Evolutionary conservation across 2,888 invertebrate species (phyloP).

Genomic region (Ectropis crepuscularia): DNA sequence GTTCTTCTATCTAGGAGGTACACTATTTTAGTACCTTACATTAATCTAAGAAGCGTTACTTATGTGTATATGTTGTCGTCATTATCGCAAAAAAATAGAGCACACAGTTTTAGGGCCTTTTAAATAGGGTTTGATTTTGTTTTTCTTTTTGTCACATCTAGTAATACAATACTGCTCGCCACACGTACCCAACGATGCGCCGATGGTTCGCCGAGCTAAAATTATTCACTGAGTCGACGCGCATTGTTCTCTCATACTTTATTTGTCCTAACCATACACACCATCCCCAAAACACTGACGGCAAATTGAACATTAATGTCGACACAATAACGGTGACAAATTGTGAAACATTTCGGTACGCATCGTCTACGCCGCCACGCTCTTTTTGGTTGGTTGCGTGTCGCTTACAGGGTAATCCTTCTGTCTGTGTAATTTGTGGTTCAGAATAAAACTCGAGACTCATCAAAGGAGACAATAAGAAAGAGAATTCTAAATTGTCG

Average conservation of each 20-base stretch:
- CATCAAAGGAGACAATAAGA: slow-evolving; percentile 58
- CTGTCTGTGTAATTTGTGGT: slow-evolving; percentile 73
- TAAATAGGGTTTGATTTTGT: not conserved
- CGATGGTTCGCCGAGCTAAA: slow-evolving; percentile 74
- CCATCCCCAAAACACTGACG: slow-evolving; percentile 11
- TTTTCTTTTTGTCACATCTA: slow-evolving; percentile 48
- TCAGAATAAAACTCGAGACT: slow-evolving; percentile 62
- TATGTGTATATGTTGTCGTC: no score
- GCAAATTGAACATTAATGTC: slow-evolving; percentile 18
- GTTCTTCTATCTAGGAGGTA: no score
- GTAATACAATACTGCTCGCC: slow-evolving; percentile 42
- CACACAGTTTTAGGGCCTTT: not conserved
- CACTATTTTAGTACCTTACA: no score
- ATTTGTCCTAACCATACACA: slow-evolving; percentile 63
- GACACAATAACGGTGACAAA: slow-evolving; percentile 11
- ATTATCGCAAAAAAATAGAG: no score
- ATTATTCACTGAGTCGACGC: slow-evolving; percentile 78
- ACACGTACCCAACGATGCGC: slow-evolving; percentile 57
- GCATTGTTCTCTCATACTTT: slow-evolving; percentile 83
- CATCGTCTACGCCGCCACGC: slow-evolving; percentile 45
- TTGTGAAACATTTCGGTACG: slow-evolving; percentile 6
- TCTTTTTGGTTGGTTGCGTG: slow-evolving; percentile 73
- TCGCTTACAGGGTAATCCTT: slow-evolving; percentile 70
- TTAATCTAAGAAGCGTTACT: no score
- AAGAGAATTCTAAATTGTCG: slow-evolving; percentile 38